These are phyloP conservation scores for Volucella inanis DNA, from an alignment of 2,888 invertebrate genomes.

Conservation along the genomic window DNA sequence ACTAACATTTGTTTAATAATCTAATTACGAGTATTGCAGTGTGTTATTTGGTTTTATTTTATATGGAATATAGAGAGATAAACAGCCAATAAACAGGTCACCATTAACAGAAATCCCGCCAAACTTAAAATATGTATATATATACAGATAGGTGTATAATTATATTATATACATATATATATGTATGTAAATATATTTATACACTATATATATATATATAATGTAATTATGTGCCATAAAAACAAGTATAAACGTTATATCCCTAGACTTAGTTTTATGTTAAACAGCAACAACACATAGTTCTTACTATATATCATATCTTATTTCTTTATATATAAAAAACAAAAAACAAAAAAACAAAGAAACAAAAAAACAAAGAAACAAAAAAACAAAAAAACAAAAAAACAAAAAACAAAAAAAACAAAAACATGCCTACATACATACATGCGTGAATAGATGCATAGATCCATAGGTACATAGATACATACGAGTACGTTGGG, in stretches of 20 bases:
- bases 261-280: background rate
- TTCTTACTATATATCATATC: background rate
- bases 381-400: background rate
- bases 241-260: background rate
- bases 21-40: background rate
- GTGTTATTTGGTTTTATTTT: conserved; percentile 4
- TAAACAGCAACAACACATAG: background rate
- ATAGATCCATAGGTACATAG: background rate
- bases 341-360: conserved; percentile 4
- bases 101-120: conserved; percentile 34
- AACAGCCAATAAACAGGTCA: conserved; percentile 21
- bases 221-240: no score
- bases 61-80: background rate
- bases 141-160: no score
- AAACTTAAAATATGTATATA: conserved; percentile 3
- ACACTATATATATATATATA: no score
- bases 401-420: conserved; percentile 11
- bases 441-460: no score
- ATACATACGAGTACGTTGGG: no score
- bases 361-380: conserved; percentile 22
- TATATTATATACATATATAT: no score
- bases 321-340: conserved; percentile 9
- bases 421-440: background rate
- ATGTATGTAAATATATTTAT: no score
- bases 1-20: no score